Evolutionary conservation across 2,113 vertebrate species (phyloP).

Genomic region (Nibea coibor): DNA sequence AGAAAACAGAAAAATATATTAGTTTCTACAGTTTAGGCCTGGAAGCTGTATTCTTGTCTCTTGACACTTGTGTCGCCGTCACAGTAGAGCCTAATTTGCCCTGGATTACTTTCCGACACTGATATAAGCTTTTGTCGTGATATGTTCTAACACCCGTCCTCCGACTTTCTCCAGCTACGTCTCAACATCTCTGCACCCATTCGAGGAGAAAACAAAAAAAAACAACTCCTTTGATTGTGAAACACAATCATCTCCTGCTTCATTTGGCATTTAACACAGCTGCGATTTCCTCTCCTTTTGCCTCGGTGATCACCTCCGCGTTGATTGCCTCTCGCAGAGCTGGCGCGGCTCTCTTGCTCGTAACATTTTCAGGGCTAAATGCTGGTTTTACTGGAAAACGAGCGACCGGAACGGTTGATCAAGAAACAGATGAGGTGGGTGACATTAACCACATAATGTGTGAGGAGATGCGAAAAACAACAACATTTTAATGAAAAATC

Average conservation of each 20-base stretch:
- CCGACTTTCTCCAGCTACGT: constrained; percentile 34
- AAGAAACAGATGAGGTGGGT: constrained; percentile 27
- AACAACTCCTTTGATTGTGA: constrained; percentile 66
- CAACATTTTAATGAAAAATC: constrained; percentile 73
- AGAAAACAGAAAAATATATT: constrained; percentile 43
- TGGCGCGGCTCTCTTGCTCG: constrained; percentile 24
- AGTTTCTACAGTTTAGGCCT: constrained; percentile 61
- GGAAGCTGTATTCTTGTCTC: constrained; percentile 54
- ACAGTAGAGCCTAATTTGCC: constrained; percentile 71
- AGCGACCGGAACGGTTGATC: constrained; percentile 41
- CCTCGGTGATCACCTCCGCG: constrained; percentile 37
- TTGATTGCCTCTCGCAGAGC: constrained; percentile 60
- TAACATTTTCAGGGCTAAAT: constrained; percentile 55
- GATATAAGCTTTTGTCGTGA: constrained; percentile 72
- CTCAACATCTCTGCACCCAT: constrained; percentile 51
- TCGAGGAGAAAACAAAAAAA: constrained; percentile 24
- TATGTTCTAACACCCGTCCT: constrained; percentile 61
- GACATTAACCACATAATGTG: constrained; percentile 48
- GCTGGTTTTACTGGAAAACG: constrained; percentile 35
- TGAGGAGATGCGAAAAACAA: constrained; percentile 44
- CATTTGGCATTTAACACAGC: constrained; percentile 80
- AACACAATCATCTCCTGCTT: constrained; percentile 65
- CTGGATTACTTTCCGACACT: constrained; percentile 58
- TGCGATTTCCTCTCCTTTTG: constrained; percentile 50
- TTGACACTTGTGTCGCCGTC: constrained; percentile 62